phyloP scores from a whole-genome alignment of 2,888 invertebrate species.

The Temnothorax rugatulus region DNA sequence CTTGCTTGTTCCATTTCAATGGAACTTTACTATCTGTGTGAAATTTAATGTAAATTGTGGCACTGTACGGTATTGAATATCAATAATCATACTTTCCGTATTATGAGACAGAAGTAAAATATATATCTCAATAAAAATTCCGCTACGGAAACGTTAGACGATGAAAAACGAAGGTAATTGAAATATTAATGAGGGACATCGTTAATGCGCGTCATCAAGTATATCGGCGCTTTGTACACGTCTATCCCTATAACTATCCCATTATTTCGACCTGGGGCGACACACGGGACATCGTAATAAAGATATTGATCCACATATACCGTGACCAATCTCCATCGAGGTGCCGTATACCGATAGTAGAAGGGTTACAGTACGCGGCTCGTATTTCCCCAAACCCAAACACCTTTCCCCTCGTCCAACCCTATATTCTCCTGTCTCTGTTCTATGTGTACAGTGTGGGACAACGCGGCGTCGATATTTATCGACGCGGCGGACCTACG shows the following conservation, averaged over 20 bases:
- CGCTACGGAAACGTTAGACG: neutral
- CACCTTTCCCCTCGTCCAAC: constrained; percentile 42
- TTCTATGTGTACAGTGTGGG: constrained; percentile 51
- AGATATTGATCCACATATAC: constrained; percentile 79
- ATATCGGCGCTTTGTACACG: constrained; percentile 12
- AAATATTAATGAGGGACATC: constrained; percentile 24
- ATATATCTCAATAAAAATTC: neutral
- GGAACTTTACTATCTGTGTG: neutral
- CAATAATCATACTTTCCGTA: neutral
- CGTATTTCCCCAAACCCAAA: constrained; percentile 68
- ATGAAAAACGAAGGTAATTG: neutral
- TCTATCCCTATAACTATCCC: constrained; percentile 37
- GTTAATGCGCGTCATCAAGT: constrained; percentile 21
- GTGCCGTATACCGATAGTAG: constrained; percentile 64
- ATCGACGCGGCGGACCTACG: constrained; percentile 60
- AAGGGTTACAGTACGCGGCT: constrained; percentile 76
- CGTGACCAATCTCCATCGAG: constrained; percentile 79
- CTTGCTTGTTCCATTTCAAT: neutral
- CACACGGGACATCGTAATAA: constrained; percentile 67
- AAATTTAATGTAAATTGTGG: neutral
- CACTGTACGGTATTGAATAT: neutral
- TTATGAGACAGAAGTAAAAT: neutral
- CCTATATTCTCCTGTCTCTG: constrained; percentile 24
- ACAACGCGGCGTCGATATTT: constrained; percentile 68
- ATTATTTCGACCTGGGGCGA: constrained; percentile 37